These are phyloP conservation scores for Drosophila affinis DNA, from an alignment of 2,888 invertebrate species.

Conservation along the genomic window DNA sequence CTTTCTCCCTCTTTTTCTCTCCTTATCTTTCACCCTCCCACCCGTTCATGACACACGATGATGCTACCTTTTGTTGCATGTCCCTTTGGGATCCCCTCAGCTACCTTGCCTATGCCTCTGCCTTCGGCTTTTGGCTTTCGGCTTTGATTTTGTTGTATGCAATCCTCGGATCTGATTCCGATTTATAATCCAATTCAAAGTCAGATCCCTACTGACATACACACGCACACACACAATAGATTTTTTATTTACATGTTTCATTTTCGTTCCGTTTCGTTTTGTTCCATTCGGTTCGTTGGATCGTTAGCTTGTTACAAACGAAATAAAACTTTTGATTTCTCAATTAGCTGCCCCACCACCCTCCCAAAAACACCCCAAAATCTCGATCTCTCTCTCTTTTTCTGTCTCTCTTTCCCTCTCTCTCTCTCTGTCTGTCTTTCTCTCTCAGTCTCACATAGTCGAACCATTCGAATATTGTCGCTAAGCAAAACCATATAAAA, in stretches of 20 bases:
- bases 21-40: conserved; percentile 9
- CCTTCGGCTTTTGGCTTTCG: conserved; percentile 26
- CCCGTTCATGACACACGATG: conserved; percentile 6
- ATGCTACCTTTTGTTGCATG: conserved; percentile 39
- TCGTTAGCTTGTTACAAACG: conserved; percentile 43
- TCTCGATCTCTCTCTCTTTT: conserved; percentile 28
- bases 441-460: conserved; percentile 38
- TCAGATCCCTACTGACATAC: background rate
- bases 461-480: conserved; percentile 26
- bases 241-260: conserved; percentile 25
- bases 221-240: conserved; percentile 5
- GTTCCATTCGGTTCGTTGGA: conserved; percentile 36
- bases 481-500: conserved; percentile 38
- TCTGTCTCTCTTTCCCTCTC: conserved; percentile 21
- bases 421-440: conserved; percentile 19
- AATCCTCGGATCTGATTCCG: conserved; percentile 3
- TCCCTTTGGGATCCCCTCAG: conserved; percentile 27
- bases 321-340: conserved; percentile 39
- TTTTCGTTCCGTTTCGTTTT: conserved; percentile 20
- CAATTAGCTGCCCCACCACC: conserved; percentile 23
- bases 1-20: conserved; percentile 18
- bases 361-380: conserved; percentile 10
- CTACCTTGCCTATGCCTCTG: background rate
- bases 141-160: conserved; percentile 16
- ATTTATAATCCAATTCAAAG: conserved; percentile 9